phyloP scores from a whole-genome alignment of 2,888 invertebrate genomes.

The Tetragonula carbonaria region DNA sequence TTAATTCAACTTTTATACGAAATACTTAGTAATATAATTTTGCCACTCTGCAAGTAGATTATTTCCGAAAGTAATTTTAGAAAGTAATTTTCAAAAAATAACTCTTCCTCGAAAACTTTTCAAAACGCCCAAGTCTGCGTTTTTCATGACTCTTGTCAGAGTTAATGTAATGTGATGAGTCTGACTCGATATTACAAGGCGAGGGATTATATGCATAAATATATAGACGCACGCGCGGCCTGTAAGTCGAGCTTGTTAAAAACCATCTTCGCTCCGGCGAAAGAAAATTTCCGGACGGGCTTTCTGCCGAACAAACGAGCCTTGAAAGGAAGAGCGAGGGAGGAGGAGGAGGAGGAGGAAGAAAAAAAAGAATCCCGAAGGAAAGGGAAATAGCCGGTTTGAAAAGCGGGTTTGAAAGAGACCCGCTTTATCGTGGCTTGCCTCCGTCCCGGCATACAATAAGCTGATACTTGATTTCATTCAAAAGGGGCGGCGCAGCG shows the following conservation, averaged over 20 bases:
- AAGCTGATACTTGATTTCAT: conserved; percentile 47
- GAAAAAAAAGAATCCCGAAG: conserved; percentile 11
- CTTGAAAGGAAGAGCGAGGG: neutral
- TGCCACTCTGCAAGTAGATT: no score
- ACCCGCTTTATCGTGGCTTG: conserved; percentile 31
- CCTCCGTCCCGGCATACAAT: conserved; percentile 8
- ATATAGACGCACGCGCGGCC: neutral
- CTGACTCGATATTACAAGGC: no score
- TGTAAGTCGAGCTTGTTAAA: neutral
- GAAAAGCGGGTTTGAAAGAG: conserved; percentile 15
- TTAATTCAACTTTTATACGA: no score
- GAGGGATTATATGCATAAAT: neutral
- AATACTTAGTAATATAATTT: no score
- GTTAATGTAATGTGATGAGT: no score
- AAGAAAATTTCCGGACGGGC: neutral
- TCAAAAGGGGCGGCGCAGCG: conserved; percentile 23
- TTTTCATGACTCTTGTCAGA: neutral
- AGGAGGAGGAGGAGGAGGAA: neutral
- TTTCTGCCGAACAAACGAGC: conserved; percentile 14
- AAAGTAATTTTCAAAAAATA: no score
- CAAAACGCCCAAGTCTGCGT: neutral
- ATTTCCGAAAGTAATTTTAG: no score
- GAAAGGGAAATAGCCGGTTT: neutral
- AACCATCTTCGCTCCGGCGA: neutral
- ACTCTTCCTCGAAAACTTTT: no score